Base-by-base conservation (phyloP, 2,113 vertebrate species). In the Limanda limanda region DNA sequence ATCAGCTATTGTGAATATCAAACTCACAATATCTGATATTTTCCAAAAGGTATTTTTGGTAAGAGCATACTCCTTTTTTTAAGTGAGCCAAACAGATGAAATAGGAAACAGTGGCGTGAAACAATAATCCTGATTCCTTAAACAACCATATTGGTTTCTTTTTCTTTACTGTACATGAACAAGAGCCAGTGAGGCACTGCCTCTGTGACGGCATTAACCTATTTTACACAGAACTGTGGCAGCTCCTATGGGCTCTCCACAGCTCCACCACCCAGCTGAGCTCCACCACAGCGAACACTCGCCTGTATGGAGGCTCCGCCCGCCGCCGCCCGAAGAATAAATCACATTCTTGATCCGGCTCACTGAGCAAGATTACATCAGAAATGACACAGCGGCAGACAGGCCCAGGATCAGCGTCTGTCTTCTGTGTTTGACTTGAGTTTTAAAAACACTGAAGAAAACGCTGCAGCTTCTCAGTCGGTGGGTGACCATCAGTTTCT, bases 201-300 rank as follows among this genome's bases (percentile, higher is more conserved):
- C 25, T 65, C 60, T 66, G 45, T 10, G 48, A 76, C 62, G 37
- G 71, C 69, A 11, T 83, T 86, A 88, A 91, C 83, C 82, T 88
- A 79, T 78, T 90, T 88, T 64, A 76, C 10, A 20, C 31, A 68
- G 18, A 86, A 83, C 59, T 77, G 58, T 88, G 86, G 84, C 86
- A 81, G 82, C 74, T 89, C 87, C 88, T 82, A 6, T 80, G 81
- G 87, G 83, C 65, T 66, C 75, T 61, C 10, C 64, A 52, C 6
- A 5, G 56, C 74, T 74, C 68, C 25, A 1, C 68, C 71, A 47
- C 14, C 42, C 63, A 25, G 71, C 73, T 13, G 31, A 62, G 78
- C 83, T 83, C 78, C 79, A 82, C 74, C 78, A 21, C 65, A 35
- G 80, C 62, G 13, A 13, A 35, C 14, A 31, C 25, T 27, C 56